phyloP scores from a whole-genome alignment of 2,113 vertebrate species.

The Sorex fumeus region DNA sequence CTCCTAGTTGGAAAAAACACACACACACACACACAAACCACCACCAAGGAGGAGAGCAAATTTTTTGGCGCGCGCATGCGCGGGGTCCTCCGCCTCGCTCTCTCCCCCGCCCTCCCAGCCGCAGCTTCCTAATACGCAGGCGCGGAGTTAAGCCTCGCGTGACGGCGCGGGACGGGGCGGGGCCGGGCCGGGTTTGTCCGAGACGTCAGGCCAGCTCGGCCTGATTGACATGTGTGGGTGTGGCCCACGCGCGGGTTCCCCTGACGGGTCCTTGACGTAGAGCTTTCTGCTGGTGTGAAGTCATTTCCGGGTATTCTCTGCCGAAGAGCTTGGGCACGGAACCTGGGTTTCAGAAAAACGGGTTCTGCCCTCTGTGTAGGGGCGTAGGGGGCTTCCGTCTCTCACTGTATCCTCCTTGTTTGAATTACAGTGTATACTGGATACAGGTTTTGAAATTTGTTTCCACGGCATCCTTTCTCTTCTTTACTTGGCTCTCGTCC shows the following conservation, averaged over 20 bases:
- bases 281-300: not conserved
- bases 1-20: too few relatives aligned
- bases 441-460: constrained; percentile 27
- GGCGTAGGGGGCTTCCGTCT: not conserved
- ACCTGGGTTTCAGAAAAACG: not conserved
- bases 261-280: too few relatives aligned
- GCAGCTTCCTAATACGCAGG: not conserved
- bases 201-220: not conserved
- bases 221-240: not conserved
- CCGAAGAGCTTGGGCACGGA: not conserved
- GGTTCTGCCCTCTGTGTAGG: not conserved
- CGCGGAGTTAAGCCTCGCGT: fast-evolving
- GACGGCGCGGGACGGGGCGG: fast-evolving
- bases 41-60: fast-evolving
- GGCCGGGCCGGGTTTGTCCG: fast-evolving
- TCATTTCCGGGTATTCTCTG: not conserved
- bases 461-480: not conserved
- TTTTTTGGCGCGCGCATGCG: not conserved
- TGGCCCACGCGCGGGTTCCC: not conserved
- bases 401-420: not conserved
- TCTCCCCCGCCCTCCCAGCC: too few relatives aligned
- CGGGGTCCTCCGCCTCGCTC: not conserved
- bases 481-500: not conserved
- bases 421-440: not conserved
- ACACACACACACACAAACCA: too few relatives aligned